Evolutionary conservation across 2,888 invertebrate species (phyloP).

Genomic region (Camponotus fellah): DNA sequence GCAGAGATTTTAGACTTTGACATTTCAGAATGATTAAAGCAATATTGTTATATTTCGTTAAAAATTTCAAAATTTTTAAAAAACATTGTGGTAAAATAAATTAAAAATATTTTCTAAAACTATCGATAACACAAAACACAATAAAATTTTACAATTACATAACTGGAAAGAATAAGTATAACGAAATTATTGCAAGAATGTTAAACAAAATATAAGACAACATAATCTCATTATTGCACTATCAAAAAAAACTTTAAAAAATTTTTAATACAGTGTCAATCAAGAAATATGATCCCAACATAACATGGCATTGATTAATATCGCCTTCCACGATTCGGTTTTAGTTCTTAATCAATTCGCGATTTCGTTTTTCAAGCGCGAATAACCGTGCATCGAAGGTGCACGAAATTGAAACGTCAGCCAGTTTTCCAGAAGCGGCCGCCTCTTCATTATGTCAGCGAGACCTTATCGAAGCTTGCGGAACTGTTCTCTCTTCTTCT

Average conservation of each 20-base stretch:
- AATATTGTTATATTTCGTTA: constrained; percentile 9
- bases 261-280: not conserved
- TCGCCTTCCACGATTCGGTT: constrained; percentile 14
- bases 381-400: constrained; percentile 50
- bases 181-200: constrained; percentile 13
- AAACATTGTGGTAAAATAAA: not conserved
- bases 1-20: constrained; percentile 30
- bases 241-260: not conserved
- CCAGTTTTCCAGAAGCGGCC: constrained; percentile 69
- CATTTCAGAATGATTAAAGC: constrained; percentile 17
- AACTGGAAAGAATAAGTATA: not conserved
- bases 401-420: constrained; percentile 73
- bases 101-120: not conserved
- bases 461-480: constrained; percentile 66
- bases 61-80: constrained; percentile 18
- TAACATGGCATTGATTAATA: constrained; percentile 17
- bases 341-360: constrained; percentile 32
- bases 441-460: constrained; percentile 72
- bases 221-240: not conserved
- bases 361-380: constrained; percentile 22
- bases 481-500: constrained; percentile 4
- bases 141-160: not conserved
- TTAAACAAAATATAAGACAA: not conserved
- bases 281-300: constrained; percentile 21
- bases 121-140: not conserved